Percentiles rank a stretch among this genome's conserved stretches.
Evolutionary conservation across 2,113 vertebrate species (phyloP).

Genomic region (Platysteira castanea): DNA sequence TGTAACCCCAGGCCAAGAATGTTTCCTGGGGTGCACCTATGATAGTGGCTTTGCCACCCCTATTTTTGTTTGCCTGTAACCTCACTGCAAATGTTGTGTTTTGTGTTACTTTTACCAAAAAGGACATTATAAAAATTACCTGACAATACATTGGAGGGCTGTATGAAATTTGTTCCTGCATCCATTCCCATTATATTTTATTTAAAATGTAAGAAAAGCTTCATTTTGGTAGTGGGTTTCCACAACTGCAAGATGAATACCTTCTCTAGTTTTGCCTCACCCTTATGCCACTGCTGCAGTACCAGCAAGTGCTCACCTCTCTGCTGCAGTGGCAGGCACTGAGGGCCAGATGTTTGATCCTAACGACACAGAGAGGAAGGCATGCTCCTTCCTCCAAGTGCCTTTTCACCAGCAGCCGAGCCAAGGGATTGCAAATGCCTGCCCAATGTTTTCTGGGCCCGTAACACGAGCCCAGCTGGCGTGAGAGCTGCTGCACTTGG

Average conservation of each 20-base stretch:
- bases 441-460: not conserved
- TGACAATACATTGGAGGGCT: fast-evolving
- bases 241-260: not conserved
- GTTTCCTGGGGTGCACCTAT: not conserved
- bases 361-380: not conserved
- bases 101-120: not conserved
- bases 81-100: not conserved
- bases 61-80: not conserved
- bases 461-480: not conserved
- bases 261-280: not conserved
- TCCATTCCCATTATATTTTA: not conserved
- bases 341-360: not conserved
- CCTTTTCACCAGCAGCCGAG: constrained; percentile 7
- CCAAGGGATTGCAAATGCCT: constrained; percentile 29
- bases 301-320: not conserved
- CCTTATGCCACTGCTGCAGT: not conserved
- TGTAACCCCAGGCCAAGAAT: not conserved
- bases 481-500: not conserved
- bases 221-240: not conserved
- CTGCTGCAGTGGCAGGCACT: not conserved
- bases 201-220: not conserved
- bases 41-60: not conserved
- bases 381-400: constrained; percentile 12
- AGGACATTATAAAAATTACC: not conserved
- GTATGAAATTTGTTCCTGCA: not conserved